phyloP scores from a whole-genome alignment of 2,113 vertebrate species.

The Silurus asotus region DNA sequence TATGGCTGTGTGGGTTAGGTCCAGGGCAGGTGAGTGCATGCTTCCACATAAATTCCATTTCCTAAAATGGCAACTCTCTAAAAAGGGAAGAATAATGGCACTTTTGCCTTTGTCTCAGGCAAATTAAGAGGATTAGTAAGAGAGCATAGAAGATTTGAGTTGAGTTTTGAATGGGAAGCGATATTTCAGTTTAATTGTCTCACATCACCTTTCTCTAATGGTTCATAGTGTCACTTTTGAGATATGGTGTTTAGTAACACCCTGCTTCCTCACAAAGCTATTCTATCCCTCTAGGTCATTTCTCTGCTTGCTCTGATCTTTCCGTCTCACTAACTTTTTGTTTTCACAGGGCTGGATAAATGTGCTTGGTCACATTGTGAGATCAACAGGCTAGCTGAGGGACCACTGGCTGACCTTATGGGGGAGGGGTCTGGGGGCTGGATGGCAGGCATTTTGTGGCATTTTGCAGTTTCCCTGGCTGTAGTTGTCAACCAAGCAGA shows the following conservation, averaged over 20 bases:
- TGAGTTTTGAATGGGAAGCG: not conserved
- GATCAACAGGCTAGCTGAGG: constrained; percentile 24
- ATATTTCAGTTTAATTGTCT: constrained; percentile 7
- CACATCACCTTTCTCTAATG: not conserved
- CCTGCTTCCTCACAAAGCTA: constrained; percentile 33
- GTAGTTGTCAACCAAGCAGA: not conserved
- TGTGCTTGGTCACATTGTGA: constrained; percentile 38
- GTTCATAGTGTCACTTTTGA: not conserved
- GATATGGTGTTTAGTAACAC: not conserved
- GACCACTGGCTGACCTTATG: constrained; percentile 39
- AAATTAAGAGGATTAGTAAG: not conserved
- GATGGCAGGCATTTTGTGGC: not conserved
- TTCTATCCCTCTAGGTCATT: constrained; percentile 44
- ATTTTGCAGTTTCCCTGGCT: not conserved
- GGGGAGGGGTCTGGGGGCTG: constrained; percentile 30
- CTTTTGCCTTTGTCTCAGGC: not conserved
- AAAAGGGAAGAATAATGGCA: not conserved
- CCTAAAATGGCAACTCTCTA: constrained; percentile 33
- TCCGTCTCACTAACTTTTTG: constrained; percentile 32
- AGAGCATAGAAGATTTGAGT: not conserved
- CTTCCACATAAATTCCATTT: constrained; percentile 48
- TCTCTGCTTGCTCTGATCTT: not conserved
- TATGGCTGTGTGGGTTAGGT: constrained; percentile 52
- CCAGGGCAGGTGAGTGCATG: constrained; percentile 56
- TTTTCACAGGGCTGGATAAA: constrained; percentile 46